Conservation (phyloP, 2,888 invertebrate species). For the Meghimatium bilineatum region DNA sequence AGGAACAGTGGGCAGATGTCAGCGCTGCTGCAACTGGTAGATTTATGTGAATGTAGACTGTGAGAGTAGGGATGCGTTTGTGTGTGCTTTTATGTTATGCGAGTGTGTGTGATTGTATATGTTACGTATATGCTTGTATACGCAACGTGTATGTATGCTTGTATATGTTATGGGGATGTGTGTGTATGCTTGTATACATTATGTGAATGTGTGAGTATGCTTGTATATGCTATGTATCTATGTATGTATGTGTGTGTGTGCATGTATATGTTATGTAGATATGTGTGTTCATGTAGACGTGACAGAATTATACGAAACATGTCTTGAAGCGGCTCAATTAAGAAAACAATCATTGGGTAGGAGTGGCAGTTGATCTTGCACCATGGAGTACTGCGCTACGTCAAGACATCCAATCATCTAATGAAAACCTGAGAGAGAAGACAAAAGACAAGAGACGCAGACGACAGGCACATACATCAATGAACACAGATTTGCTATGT, state of each 20-base stretch:
- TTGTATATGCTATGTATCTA: neutral
- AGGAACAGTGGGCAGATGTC: conserved; percentile 15
- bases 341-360: no score
- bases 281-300: neutral
- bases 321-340: no score
- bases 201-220: neutral
- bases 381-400: no score
- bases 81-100: neutral
- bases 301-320: no score
- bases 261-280: neutral
- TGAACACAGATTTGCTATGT: no score
- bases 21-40: neutral
- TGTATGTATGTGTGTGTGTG: neutral
- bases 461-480: no score
- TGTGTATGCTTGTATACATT: neutral
- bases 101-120: neutral
- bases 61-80: neutral
- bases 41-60: neutral
- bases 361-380: no score
- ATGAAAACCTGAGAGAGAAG: no score
- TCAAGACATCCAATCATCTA: no score
- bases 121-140: neutral
- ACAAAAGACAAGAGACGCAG: no score
- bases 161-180: neutral
- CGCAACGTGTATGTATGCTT: neutral